These are phyloP conservation scores for Melanostigma gelatinosum DNA, from an alignment of 2,113 vertebrate genomes.

Conservation along the genomic window DNA sequence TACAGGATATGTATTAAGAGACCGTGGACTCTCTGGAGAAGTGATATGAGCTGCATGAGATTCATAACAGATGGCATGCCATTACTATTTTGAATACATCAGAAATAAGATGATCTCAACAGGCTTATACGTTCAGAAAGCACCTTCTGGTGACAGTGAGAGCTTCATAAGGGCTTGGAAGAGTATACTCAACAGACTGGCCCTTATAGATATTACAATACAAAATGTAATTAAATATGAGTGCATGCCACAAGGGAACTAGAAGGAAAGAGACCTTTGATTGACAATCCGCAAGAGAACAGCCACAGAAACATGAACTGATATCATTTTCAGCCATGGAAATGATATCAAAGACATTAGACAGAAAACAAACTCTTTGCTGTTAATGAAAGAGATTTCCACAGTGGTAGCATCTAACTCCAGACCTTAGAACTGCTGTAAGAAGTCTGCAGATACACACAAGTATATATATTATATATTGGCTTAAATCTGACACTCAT, in stretches of 20 bases:
- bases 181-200: slow-evolving; percentile 20
- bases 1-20: neutral
- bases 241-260: neutral
- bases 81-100: slow-evolving; percentile 36
- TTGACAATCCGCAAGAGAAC: neutral
- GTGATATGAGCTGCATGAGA: neutral
- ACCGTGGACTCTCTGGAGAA: slow-evolving; percentile 1
- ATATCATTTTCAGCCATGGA: neutral
- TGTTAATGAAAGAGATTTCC: neutral
- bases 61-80: slow-evolving; percentile 37
- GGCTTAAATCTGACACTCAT: neutral
- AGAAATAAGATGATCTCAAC: slow-evolving; percentile 23
- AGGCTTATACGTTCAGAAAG: slow-evolving; percentile 3
- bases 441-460: neutral
- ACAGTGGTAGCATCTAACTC: neutral
- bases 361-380: neutral
- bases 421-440: neutral
- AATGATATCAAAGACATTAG: neutral
- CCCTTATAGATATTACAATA: neutral
- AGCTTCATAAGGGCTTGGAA: slow-evolving; percentile 17
- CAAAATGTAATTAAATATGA: slow-evolving; percentile 18
- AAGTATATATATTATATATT: neutral
- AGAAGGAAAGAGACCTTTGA: neutral
- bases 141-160: slow-evolving; percentile 21
- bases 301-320: neutral